These are phyloP conservation scores for Synanthedon andrenaeformis DNA, from an alignment of 2,888 invertebrate genomes.

Conservation along the genomic window DNA sequence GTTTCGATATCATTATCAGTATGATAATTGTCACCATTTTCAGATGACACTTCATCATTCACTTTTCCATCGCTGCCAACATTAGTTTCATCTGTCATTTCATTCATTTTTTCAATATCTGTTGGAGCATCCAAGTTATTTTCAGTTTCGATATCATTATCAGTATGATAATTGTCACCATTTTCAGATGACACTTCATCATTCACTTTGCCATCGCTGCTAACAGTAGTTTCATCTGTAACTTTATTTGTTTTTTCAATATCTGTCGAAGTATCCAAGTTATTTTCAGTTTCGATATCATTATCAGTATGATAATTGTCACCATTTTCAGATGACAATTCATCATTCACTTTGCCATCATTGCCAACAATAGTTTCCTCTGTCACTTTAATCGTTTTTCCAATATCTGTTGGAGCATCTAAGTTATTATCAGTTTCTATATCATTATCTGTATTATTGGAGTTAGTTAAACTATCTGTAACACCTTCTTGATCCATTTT, in stretches of 20 bases:
- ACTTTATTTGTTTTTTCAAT: constrained; percentile 1
- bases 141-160: constrained; percentile 1
- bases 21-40: too few species aligned
- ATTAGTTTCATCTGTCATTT: constrained; percentile 1
- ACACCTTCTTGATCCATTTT: constrained; percentile 3
- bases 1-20: constrained; percentile 1
- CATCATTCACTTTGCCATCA: neutral
- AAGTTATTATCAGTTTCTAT: constrained; percentile 1
- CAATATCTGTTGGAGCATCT: neutral
- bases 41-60: neutral
- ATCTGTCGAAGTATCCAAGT: neutral
- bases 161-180: neutral
- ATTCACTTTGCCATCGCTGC: neutral
- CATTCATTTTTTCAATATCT: constrained; percentile 1
- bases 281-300: constrained; percentile 1
- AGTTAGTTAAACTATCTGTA: constrained; percentile 19
- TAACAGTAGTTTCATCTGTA: constrained; percentile 1
- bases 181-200: too few species aligned
- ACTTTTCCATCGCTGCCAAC: neutral
- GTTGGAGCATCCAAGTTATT: neutral
- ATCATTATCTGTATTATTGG: constrained; percentile 3
- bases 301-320: constrained; percentile 1
- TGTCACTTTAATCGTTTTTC: constrained; percentile 1
- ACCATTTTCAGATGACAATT: too few species aligned
- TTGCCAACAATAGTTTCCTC: constrained; percentile 2